phyloP scores from a whole-genome alignment of 2,888 invertebrate species.

The Pharmacophagus antenor region DNA sequence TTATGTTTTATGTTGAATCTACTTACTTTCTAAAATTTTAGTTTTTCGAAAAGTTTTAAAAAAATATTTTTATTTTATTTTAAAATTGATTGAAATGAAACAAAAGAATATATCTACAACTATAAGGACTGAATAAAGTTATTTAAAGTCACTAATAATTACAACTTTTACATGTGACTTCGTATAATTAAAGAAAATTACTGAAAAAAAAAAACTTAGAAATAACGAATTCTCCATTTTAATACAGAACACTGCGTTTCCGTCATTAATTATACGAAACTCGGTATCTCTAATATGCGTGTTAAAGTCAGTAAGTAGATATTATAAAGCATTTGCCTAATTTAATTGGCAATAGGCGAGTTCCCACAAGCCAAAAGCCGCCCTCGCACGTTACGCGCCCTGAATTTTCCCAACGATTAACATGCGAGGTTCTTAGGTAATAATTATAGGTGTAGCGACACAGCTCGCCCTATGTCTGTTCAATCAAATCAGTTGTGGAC shows the following conservation, averaged over 20 bases:
- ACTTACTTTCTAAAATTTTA: no score
- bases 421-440: conserved; percentile 50
- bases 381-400: conserved; percentile 61
- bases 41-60: no score
- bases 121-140: conserved; percentile 19
- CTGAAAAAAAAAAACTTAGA: not conserved
- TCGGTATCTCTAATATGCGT: conserved; percentile 50
- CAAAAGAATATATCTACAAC: not conserved
- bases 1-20: no score
- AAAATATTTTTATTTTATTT: no score
- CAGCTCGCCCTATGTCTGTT: conserved; percentile 22
- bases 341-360: conserved; percentile 77
- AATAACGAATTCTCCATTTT: conserved; percentile 15
- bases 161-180: conserved; percentile 1
- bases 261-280: conserved; percentile 34
- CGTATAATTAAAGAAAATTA: conserved; percentile 25
- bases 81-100: not conserved
- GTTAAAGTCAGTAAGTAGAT: conserved; percentile 51
- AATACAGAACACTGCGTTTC: conserved; percentile 19
- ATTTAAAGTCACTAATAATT: conserved; percentile 19
- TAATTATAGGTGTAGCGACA: conserved; percentile 59
- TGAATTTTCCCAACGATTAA: conserved; percentile 74
- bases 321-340: conserved; percentile 77
- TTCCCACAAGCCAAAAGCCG: conserved; percentile 75
- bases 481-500: conserved; percentile 48